Evolutionary conservation across 2,888 invertebrate species (phyloP).

Genomic region (Helleia helle): DNA sequence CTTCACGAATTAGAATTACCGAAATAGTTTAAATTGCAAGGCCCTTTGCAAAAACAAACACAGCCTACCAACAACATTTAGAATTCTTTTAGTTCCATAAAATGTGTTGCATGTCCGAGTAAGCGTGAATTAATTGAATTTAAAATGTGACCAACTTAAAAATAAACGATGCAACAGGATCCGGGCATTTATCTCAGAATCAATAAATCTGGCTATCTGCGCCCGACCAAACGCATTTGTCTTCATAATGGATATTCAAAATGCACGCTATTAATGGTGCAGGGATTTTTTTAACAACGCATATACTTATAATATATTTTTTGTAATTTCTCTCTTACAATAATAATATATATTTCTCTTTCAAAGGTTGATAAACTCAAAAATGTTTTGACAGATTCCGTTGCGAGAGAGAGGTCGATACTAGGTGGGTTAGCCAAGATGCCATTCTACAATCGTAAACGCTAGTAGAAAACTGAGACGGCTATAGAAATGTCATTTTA

Average conservation of each 20-base stretch:
- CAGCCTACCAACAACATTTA: neutral
- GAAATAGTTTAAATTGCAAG: neutral
- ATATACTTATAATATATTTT: too few relatives aligned
- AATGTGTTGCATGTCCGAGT: neutral
- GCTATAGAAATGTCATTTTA: too few relatives aligned
- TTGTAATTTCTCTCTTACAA: too few relatives aligned
- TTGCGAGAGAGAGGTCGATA: too few relatives aligned
- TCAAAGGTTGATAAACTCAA: too few relatives aligned
- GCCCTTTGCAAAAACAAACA: neutral
- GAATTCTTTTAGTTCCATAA: slow-evolving; percentile 3
- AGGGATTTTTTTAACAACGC: slow-evolving; percentile 15
- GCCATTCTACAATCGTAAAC: too few relatives aligned
- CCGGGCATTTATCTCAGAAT: slow-evolving; percentile 25
- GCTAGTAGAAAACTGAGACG: too few relatives aligned
- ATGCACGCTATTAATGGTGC: slow-evolving; percentile 18
- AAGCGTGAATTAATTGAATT: slow-evolving; percentile 12
- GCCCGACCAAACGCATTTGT: slow-evolving; percentile 25
- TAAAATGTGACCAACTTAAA: slow-evolving; percentile 9
- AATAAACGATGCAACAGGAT: slow-evolving; percentile 6
- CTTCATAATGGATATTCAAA: slow-evolving; percentile 23
- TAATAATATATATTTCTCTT: too few relatives aligned
- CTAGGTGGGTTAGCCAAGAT: too few relatives aligned
- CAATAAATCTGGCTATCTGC: slow-evolving; percentile 27
- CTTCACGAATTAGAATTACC: neutral
- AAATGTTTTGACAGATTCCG: too few relatives aligned